Evolutionary conservation across 2,797 vertebrate genomes (phyloP).

Genomic region (Acipenser ruthenus): DNA sequence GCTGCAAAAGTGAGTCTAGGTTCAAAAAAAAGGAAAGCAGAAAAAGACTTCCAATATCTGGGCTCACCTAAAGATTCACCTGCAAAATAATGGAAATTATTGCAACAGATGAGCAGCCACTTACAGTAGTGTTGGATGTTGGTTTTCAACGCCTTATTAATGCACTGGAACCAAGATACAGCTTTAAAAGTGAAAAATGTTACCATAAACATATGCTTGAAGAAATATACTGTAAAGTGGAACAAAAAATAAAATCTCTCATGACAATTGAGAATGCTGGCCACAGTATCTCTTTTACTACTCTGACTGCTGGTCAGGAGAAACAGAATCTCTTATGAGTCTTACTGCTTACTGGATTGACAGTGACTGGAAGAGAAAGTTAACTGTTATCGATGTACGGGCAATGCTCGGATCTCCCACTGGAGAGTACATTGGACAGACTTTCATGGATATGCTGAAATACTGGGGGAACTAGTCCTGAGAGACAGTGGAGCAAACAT

Average conservation of each 20-base stretch:
- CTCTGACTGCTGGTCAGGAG: constrained; percentile 21
- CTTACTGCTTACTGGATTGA: constrained; percentile 18
- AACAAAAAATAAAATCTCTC: background rate
- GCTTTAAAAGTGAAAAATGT: constrained; percentile 18
- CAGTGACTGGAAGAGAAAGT: constrained; percentile 5
- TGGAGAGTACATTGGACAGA: constrained; percentile 15
- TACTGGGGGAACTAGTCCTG: constrained; percentile 21
- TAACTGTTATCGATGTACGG: constrained; percentile 14
- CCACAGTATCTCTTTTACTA: constrained; percentile 13
- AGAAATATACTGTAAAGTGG: constrained; percentile 5
- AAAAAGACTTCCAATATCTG: too few relatives aligned
- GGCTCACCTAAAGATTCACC: too few relatives aligned
- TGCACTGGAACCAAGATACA: constrained; percentile 8
- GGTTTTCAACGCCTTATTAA: constrained; percentile 15
- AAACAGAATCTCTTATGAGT: constrained; percentile 13
- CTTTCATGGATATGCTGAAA: constrained; percentile 17
- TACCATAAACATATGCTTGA: constrained; percentile 14
- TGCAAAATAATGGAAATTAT: constrained; percentile 14
- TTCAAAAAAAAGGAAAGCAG: too few relatives aligned
- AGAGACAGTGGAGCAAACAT: constrained; percentile 25
- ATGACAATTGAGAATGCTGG: background rate
- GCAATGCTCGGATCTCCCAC: constrained; percentile 16
- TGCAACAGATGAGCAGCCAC: constrained; percentile 15
- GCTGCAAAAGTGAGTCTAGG: too few relatives aligned
- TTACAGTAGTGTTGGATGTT: constrained; percentile 5